A percentile compares a stretch with the other conserved stretches of the same genome.
These are phyloP conservation scores for Sprattus sprattus DNA, from an alignment of 2,113 vertebrate genomes.

Conservation along the genomic window DNA sequence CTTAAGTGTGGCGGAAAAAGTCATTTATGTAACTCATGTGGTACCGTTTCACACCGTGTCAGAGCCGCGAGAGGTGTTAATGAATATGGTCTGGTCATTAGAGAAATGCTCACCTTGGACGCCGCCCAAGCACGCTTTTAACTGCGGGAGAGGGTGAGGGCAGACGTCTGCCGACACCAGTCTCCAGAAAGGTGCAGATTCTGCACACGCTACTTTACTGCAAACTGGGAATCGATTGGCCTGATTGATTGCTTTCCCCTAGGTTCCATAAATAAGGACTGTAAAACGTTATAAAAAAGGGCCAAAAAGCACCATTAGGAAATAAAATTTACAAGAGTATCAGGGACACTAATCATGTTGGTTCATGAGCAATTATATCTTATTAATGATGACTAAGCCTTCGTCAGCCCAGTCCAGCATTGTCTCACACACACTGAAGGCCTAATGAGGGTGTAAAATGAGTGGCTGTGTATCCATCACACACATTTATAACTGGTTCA, in stretches of 20 bases:
- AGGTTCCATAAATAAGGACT: slow-evolving; percentile 15
- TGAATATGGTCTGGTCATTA: slow-evolving; percentile 42
- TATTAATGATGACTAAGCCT: slow-evolving; percentile 16
- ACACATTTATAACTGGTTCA: background rate
- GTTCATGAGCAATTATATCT: slow-evolving; percentile 20
- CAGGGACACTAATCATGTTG: slow-evolving; percentile 11
- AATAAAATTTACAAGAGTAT: slow-evolving; percentile 16
- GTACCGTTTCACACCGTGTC: slow-evolving; percentile 34
- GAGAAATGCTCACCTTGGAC: slow-evolving; percentile 31
- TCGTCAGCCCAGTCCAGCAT: background rate
- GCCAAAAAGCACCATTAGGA: slow-evolving; percentile 7
- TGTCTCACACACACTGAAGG: background rate
- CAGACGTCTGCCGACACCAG: slow-evolving; percentile 4
- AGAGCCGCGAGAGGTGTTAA: slow-evolving; percentile 38
- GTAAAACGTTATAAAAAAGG: background rate
- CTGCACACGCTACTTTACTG: slow-evolving; percentile 16
- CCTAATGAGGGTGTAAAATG: background rate
- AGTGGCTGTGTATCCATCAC: background rate
- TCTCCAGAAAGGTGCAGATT: background rate
- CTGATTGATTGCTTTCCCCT: slow-evolving; percentile 3
- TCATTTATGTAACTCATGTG: slow-evolving; percentile 31
- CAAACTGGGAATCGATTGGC: slow-evolving; percentile 6
- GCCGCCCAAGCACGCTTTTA: slow-evolving; percentile 35
- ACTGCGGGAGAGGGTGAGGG: background rate
- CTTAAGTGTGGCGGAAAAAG: slow-evolving; percentile 12